Percentiles rank a stretch among this genome's conserved stretches.
phyloP scores from a whole-genome alignment of 2,113 vertebrate genomes.

The Alosa alosa region DNA sequence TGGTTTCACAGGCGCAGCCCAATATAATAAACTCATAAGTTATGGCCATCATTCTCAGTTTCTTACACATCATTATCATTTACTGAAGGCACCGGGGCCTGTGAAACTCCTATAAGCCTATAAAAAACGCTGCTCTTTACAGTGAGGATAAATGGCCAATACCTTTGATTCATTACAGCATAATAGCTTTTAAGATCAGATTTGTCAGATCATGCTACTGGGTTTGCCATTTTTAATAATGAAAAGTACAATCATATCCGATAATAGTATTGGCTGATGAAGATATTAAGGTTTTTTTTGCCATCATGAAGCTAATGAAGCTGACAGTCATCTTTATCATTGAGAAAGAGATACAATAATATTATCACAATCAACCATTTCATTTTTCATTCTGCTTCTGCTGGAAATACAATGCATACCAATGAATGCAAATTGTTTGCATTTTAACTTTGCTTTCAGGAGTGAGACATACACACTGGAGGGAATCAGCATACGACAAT shows the following conservation, averaged over 20 bases:
- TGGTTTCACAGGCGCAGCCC: conserved; percentile 19
- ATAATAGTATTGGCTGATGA: conserved; percentile 53
- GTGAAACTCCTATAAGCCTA: conserved; percentile 43
- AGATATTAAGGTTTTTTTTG: conserved; percentile 48
- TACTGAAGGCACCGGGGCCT: conserved; percentile 45
- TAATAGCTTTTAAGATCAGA: conserved; percentile 62
- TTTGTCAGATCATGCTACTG: conserved; percentile 55
- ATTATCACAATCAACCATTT: conserved; percentile 40
- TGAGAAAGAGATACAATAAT: conserved; percentile 39
- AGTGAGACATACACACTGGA: conserved; percentile 27
- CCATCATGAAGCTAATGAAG: conserved; percentile 50
- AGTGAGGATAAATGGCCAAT: conserved; percentile 61
- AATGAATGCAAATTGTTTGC: conserved; percentile 44
- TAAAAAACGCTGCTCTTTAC: conserved; percentile 49
- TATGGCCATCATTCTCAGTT: conserved; percentile 54
- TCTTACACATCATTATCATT: conserved; percentile 50
- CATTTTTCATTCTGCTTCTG: conserved; percentile 40
- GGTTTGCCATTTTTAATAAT: conserved; percentile 63
- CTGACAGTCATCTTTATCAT: conserved; percentile 40
- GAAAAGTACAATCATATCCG: conserved; percentile 57
- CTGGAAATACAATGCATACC: conserved; percentile 42
- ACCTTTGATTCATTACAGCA: conserved; percentile 64
- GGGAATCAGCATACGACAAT: conserved; percentile 34
- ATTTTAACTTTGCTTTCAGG: conserved; percentile 39
- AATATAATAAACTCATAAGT: conserved; percentile 56